A percentile compares a stretch with the other conserved stretches of the same genome.
Conservation (phyloP, 2,888 invertebrate species). For the Hanleya hanleyi region DNA sequence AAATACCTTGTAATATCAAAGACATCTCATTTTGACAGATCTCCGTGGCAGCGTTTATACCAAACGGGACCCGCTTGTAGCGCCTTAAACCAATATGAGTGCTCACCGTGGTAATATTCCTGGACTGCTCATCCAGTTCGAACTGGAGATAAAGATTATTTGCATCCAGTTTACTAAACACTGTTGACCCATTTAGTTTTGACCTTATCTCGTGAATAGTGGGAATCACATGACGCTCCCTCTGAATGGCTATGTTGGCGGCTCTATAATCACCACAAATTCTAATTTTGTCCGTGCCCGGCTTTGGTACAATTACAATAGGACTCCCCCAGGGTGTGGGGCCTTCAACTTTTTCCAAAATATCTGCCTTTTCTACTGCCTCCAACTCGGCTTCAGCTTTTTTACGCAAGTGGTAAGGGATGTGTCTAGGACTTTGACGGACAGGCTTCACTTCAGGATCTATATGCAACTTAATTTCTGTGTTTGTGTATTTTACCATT, state of each 20-base stretch:
- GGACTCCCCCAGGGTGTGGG: background rate
- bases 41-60: background rate
- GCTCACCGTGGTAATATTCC: background rate
- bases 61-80: background rate
- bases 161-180: background rate
- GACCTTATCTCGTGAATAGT: background rate
- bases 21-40: background rate
- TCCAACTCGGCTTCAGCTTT: background rate
- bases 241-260: background rate
- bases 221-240: background rate
- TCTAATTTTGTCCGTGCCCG: background rate
- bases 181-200: background rate
- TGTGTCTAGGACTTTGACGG: background rate
- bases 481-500: background rate
- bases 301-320: background rate
- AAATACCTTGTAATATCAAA: background rate
- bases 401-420: background rate
- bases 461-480: background rate
- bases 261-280: background rate
- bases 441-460: background rate
- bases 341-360: background rate
- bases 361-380: background rate
- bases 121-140: background rate
- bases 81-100: background rate
- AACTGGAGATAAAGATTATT: background rate